These are phyloP conservation scores for Ophonus ardosiacus DNA, from an alignment of 2,888 invertebrate genomes.

Conservation along the genomic window DNA sequence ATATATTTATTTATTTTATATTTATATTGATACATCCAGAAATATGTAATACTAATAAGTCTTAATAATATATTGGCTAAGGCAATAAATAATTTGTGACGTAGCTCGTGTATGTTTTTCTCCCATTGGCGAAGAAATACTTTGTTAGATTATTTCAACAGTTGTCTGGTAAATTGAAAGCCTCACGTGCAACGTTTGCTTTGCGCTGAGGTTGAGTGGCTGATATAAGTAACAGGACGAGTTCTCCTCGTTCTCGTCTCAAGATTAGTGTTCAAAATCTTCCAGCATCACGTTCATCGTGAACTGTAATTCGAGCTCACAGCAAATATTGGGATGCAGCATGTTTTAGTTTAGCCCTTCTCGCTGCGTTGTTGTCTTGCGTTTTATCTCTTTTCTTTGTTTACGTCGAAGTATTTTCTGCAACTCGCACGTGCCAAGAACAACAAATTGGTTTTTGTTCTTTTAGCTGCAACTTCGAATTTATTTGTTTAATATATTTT, in stretches of 20 bases:
- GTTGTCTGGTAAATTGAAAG: background rate
- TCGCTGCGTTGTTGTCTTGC: constrained; percentile 27
- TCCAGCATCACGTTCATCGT: constrained; percentile 71
- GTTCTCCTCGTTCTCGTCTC: constrained; percentile 25
- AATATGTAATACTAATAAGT: too few species aligned
- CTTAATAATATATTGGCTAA: too few species aligned
- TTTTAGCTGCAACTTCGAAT: background rate
- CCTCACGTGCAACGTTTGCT: constrained; percentile 44
- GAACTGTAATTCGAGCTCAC: constrained; percentile 71
- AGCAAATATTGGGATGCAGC: constrained; percentile 72
- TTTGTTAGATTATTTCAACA: background rate
- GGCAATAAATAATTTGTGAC: too few species aligned
- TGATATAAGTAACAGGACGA: constrained; percentile 25
- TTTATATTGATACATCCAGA: too few species aligned
- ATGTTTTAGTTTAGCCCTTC: constrained; percentile 22
- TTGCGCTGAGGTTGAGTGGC: constrained; percentile 1
- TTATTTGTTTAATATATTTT: background rate
- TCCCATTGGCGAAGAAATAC: too few species aligned
- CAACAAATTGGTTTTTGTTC: constrained; percentile 14
- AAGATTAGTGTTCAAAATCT: constrained; percentile 65
- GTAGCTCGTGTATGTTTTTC: too few species aligned
- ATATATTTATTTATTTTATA: too few species aligned
- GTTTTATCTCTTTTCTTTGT: constrained; percentile 56
- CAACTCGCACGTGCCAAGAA: constrained; percentile 10
- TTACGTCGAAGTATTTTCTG: constrained; percentile 45